Evolutionary conservation across 2,888 invertebrate genomes (phyloP).

Genomic region (Eupithecia subumbrata): DNA sequence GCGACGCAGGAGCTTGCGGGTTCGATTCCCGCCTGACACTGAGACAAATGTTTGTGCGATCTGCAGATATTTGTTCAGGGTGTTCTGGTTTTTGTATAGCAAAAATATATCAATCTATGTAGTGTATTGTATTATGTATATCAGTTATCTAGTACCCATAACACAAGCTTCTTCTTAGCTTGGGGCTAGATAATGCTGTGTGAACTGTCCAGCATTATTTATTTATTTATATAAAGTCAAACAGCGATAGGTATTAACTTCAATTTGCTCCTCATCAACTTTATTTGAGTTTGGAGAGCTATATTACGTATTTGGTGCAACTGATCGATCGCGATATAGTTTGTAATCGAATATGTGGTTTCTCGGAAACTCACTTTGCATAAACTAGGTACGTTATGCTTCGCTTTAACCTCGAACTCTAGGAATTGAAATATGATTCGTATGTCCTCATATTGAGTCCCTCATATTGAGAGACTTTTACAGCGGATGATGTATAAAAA

Average conservation of each 20-base stretch:
- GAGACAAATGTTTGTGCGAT: no score
- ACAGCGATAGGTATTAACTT: neutral
- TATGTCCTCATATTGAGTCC: neutral
- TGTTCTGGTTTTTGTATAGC: no score
- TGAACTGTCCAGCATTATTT: no score
- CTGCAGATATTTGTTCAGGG: no score
- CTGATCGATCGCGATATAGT: constrained; percentile 42
- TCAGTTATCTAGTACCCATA: no score
- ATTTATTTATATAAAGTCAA: no score
- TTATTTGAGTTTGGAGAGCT: constrained; percentile 35
- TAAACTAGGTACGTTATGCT: constrained; percentile 32
- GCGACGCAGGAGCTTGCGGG: no score
- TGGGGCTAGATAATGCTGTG: no score
- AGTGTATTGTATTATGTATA: no score
- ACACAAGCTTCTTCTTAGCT: no score
- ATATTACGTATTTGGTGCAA: constrained; percentile 32
- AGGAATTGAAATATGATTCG: neutral
- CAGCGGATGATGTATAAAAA: neutral
- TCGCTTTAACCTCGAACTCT: constrained; percentile 21
- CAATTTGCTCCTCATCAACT: neutral
- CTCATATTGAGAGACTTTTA: neutral
- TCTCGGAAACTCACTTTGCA: constrained; percentile 40
- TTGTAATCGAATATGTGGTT: constrained; percentile 40
- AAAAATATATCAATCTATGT: no score
- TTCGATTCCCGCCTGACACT: no score